phyloP scores from a whole-genome alignment of 2,888 invertebrate genomes.

The Athalia rosae region DNA sequence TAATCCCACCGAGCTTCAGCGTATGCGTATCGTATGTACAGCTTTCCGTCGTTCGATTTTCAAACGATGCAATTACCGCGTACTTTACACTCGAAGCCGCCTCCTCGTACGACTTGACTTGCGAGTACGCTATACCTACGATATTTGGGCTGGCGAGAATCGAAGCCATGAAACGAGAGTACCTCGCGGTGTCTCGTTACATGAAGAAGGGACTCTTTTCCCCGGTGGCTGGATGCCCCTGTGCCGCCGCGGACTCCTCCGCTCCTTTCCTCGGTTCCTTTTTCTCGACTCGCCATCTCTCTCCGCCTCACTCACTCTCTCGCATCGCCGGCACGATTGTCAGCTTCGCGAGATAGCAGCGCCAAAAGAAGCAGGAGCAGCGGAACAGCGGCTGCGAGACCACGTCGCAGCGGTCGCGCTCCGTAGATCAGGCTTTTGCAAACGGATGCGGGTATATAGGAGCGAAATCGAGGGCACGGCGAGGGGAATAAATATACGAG shows the following conservation, averaged over 20 bases:
- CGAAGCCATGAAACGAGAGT: constrained; percentile 13
- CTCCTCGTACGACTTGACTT: neutral
- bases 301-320: neutral
- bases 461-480: constrained; percentile 37
- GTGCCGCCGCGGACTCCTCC: neutral
- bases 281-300: neutral
- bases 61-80: too few species aligned
- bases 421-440: neutral
- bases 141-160: constrained; percentile 21
- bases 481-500: constrained; percentile 19
- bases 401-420: too few species aligned
- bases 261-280: neutral
- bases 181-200: constrained; percentile 17
- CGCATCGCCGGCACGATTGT: neutral
- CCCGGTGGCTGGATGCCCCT: neutral
- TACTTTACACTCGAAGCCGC: neutral
- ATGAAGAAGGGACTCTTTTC: neutral
- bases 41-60: too few species aligned
- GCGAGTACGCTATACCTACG: neutral
- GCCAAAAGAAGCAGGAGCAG: neutral
- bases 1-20: too few species aligned
- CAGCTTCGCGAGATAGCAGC: neutral
- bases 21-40: too few species aligned
- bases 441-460: neutral
- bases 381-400: neutral